These are phyloP conservation scores for Pyrocoelia pectoralis DNA, from an alignment of 2,888 invertebrate species.

Conservation along the genomic window DNA sequence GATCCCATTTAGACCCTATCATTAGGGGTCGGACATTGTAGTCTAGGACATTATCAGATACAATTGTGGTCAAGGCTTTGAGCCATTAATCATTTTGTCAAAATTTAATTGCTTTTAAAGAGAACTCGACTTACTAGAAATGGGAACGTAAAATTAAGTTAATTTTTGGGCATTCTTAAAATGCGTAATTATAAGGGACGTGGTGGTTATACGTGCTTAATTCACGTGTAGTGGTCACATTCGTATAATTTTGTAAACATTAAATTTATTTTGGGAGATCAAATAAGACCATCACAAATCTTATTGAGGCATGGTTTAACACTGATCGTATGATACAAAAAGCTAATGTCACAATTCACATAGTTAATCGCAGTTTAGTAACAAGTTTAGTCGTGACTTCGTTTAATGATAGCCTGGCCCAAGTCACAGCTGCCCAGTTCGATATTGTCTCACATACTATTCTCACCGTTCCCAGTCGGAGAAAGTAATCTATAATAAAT, in stretches of 20 bases:
- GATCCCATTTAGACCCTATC: conserved; percentile 51
- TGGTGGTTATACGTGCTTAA: conserved; percentile 34
- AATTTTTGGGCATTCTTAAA: conserved; percentile 48
- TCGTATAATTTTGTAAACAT: conserved; percentile 35
- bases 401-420: conserved; percentile 51
- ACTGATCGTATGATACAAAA: conserved; percentile 48
- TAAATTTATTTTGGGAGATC: conserved; percentile 31
- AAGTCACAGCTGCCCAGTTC: conserved; percentile 47
- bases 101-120: conserved; percentile 57
- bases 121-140: conserved; percentile 46
- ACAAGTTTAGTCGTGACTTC: conserved; percentile 52
- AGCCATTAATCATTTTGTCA: conserved; percentile 59
- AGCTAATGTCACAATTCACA: conserved; percentile 53
- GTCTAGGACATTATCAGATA: conserved; percentile 53
- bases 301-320: conserved; percentile 37
- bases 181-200: conserved; percentile 50
- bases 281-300: conserved; percentile 31
- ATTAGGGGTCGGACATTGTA: conserved; percentile 52
- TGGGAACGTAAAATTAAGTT: conserved; percentile 46
- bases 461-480: conserved; percentile 14
- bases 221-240: conserved; percentile 31
- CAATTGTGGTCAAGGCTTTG: conserved; percentile 53
- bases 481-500: conserved; percentile 20
- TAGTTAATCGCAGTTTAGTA: conserved; percentile 52
- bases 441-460: conserved; percentile 37